Evolutionary conservation across 2,888 invertebrate genomes (phyloP), one percentile per base, ranked within the genome.

Genomic region (Bellardia bayeri): DNA sequence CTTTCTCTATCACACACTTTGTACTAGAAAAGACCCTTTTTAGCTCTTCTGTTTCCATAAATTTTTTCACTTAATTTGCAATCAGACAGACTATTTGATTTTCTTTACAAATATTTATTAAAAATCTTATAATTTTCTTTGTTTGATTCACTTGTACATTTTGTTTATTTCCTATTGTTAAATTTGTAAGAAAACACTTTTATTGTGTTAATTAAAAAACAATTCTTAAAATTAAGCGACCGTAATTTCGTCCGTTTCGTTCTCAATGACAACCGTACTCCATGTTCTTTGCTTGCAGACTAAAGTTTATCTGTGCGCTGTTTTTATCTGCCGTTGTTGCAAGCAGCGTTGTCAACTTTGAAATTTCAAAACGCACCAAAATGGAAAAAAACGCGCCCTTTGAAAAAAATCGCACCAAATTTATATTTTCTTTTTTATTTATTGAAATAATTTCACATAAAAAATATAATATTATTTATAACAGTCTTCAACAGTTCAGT

Each of bases 251-350:
- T 76, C 82, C 87, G 87, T 7, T 6, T 5, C 3, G 6, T 33
- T 16, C 30, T 14, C 7, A 30, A 3, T 40, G 0, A 56, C 80
- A 78, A 85, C 88, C 85, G 72, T 49, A 63, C 85, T 61, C 61
- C 72, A 85, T 71, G 82, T 85, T 88, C 78, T 79, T 45, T 71
- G 66, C 80, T 85, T 78, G 79, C 87, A 82, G 82, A 88, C 88
- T 88, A 85, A 88, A 85, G 76, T 85, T 78, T 85, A 78, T 76
- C 74, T 81, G 42, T 56, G 9, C 51, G 42, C 45, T 33, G 30
- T 45, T 30, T 58, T 30, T 87, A 87, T 14, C 75, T 72, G 14
- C 68, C 74, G n/a, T 75, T 81, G 69, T 0, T 81, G 33, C 58
- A 66, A 8, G 9, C 23, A 7, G 8, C 3, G 56, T 3, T 16